These are phyloP conservation scores for Micropterix aruncella DNA, from an alignment of 2,888 invertebrate genomes.

Conservation along the genomic window DNA sequence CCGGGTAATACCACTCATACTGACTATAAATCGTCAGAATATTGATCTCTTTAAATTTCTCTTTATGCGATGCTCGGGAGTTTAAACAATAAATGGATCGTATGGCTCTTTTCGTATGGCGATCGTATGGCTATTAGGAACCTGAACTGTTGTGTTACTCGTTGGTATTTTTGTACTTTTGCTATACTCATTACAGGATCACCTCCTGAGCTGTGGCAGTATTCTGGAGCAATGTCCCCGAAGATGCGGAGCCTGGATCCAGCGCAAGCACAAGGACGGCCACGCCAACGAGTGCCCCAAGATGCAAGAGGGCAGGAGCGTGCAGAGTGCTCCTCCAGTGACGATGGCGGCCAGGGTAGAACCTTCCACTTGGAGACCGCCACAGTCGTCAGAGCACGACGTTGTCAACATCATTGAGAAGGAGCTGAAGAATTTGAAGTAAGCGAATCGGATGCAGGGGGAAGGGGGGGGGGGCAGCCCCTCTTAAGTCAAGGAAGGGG, in stretches of 20 bases:
- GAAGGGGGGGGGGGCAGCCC: no score
- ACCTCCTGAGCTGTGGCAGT: conserved; percentile 54
- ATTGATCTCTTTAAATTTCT: no score
- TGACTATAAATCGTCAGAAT: no score
- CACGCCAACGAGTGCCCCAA: conserved; percentile 37
- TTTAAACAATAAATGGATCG: no score
- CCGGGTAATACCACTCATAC: no score
- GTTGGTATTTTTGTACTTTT: conserved; percentile 10
- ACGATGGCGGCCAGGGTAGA: conserved; percentile 17
- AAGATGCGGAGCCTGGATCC: conserved; percentile 55
- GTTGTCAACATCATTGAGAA: conserved; percentile 30
- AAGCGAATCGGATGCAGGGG: no score
- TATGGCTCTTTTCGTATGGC: neutral
- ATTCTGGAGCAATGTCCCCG: conserved; percentile 58
- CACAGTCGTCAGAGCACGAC: conserved; percentile 21
- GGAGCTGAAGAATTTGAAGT: conserved; percentile 17
- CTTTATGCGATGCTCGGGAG: no score
- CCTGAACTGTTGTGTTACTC: neutral
- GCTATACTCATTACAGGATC: conserved; percentile 29
- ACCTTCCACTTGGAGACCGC: conserved; percentile 23
- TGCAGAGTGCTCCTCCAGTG: conserved; percentile 17
- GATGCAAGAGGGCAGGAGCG: conserved; percentile 16
- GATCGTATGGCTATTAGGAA: neutral
- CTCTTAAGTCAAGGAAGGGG: no score
- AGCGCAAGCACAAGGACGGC: conserved; percentile 43